phyloP scores from a whole-genome alignment of 2,888 invertebrate genomes.

The Venustoraphidia nigricollis region DNA sequence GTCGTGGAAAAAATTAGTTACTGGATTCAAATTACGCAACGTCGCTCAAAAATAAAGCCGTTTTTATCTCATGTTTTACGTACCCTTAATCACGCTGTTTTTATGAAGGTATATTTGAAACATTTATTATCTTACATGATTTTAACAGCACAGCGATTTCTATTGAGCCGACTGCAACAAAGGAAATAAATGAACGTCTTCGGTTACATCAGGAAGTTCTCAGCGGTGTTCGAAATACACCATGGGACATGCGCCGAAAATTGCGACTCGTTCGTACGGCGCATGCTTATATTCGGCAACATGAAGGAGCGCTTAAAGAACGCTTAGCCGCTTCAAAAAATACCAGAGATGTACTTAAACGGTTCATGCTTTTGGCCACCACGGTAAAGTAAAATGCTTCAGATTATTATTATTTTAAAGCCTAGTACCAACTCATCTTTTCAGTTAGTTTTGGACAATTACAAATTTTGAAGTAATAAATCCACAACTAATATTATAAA shows the following conservation, averaged over 20 bases:
- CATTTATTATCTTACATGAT: conserved; percentile 1
- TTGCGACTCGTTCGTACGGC: conserved; percentile 70
- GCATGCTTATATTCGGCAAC: conserved; percentile 72
- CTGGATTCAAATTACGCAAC: too few species aligned
- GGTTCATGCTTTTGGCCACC: neutral
- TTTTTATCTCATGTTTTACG: too few species aligned
- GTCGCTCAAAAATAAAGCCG: too few species aligned
- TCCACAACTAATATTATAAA: too few species aligned
- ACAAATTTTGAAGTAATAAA: too few species aligned
- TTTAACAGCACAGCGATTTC: conserved; percentile 53
- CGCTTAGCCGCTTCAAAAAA: conserved; percentile 77
- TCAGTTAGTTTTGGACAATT: neutral
- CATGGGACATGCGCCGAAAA: conserved; percentile 70
- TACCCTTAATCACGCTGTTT: too few species aligned
- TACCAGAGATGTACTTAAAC: conserved; percentile 52
- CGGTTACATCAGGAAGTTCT: conserved; percentile 83
- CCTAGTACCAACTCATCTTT: neutral
- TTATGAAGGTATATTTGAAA: neutral
- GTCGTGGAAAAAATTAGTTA: too few species aligned
- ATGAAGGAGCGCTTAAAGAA: conserved; percentile 82
- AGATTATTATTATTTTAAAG: neutral
- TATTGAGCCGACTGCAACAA: conserved; percentile 32
- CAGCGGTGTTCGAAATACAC: conserved; percentile 71
- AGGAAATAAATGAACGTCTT: conserved; percentile 26
- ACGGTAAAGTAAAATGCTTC: neutral